A percentile compares a stretch with the other conserved stretches of the same genome.
Conservation (phyloP, 2,113 vertebrate genomes). For the Platanista minor region DNA sequence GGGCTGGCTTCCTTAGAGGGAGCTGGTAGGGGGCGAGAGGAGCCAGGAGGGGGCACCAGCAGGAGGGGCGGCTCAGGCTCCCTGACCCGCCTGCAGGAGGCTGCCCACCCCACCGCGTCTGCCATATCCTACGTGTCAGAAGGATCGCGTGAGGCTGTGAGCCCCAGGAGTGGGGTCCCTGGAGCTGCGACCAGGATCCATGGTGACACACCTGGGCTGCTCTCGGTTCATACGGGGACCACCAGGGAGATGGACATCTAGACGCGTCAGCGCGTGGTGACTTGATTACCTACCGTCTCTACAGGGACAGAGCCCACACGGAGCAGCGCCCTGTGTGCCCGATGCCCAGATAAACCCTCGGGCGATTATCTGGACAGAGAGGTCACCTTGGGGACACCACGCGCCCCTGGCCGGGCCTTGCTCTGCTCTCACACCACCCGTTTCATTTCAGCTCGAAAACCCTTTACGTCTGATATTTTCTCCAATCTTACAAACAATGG, state of each 20-base stretch:
- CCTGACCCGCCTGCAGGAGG: neutral
- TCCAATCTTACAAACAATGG: neutral
- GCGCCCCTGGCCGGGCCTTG: neutral
- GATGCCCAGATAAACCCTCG: too few relatives aligned
- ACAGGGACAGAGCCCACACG: accelerated
- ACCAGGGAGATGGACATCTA: accelerated
- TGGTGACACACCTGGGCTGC: neutral
- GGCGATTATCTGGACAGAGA: neutral
- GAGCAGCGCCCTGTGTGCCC: too few relatives aligned
- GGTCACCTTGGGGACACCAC: neutral
- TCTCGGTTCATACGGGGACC: accelerated
- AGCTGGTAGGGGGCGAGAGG: accelerated
- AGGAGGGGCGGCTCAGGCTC: neutral
- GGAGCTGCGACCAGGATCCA: accelerated
- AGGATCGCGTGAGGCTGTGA: neutral
- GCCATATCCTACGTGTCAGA: neutral
- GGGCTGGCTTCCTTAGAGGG: neutral
- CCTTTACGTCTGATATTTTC: neutral
- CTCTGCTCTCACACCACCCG: accelerated
- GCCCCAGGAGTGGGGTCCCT: neutral
- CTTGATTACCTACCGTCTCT: neutral
- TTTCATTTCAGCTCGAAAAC: neutral
- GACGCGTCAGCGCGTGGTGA: accelerated
- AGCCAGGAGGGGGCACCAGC: neutral
- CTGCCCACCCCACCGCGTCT: accelerated